phyloP scores from a whole-genome alignment of 1,140 invertebrate species.

The Aphis gossypii region DNA sequence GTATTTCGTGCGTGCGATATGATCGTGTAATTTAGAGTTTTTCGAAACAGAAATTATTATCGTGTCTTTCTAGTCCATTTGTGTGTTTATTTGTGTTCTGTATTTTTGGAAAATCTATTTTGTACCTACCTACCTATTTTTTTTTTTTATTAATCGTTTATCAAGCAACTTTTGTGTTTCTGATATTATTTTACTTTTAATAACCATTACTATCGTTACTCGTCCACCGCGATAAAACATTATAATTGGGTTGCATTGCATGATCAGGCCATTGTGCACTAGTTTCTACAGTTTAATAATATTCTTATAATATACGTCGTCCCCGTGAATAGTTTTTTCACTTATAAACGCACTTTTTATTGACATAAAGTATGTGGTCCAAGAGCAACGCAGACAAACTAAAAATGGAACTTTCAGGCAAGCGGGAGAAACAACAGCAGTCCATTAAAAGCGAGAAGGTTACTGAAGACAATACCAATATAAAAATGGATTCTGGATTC shows the following conservation, averaged over 20 bases:
- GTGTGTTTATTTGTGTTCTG: background rate
- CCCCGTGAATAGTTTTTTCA: background rate
- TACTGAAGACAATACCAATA: background rate
- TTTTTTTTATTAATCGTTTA: background rate
- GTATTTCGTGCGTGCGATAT: background rate
- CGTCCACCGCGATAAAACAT: background rate
- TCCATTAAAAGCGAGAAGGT: constrained; percentile 1
- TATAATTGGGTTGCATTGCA: background rate
- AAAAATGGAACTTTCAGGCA: constrained; percentile 55
- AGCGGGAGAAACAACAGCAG: constrained; percentile 40
- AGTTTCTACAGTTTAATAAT: background rate
- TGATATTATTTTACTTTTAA: background rate
- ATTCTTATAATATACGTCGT: background rate
- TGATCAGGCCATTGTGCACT: too few relatives aligned
- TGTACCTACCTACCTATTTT: background rate
- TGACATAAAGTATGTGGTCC: constrained; percentile 44
- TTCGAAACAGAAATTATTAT: background rate
- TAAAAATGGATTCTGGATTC: constrained; percentile 54
- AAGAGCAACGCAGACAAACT: constrained; percentile 51
- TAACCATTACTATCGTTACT: background rate
- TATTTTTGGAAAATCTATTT: background rate
- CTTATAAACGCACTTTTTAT: background rate
- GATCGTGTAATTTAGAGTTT: background rate
- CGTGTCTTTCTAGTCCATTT: background rate
- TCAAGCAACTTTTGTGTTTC: background rate